A percentile compares a stretch with the other conserved stretches of the same genome.
phyloP scores from a whole-genome alignment of 2,797 vertebrate genomes.

The Calcarius lapponicus region DNA sequence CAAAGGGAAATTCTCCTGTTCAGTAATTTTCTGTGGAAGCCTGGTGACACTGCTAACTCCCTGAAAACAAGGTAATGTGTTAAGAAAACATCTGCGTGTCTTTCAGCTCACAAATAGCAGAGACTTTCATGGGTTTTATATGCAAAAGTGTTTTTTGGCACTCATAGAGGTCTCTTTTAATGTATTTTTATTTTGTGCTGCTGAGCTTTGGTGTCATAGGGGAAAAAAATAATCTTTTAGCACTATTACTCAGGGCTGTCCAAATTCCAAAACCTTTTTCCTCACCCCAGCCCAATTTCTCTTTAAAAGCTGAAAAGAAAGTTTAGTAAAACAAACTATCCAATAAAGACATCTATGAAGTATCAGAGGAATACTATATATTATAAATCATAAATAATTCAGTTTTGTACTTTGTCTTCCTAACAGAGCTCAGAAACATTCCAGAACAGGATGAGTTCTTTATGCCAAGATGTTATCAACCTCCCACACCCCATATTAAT shows the following conservation, averaged over 20 bases:
- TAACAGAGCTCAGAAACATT: neutral
- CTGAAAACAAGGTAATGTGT: neutral
- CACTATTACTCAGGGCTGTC: neutral
- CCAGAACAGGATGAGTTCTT: neutral
- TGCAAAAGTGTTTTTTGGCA: neutral
- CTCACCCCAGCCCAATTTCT: fast-evolving
- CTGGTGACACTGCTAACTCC: neutral
- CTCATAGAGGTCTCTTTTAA: neutral
- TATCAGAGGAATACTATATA: neutral
- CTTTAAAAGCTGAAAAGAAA: neutral
- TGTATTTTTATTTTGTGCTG: neutral
- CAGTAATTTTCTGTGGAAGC: neutral
- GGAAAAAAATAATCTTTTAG: neutral
- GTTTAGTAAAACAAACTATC: neutral
- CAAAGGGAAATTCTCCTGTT: neutral
- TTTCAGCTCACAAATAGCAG: neutral
- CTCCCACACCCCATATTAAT: neutral
- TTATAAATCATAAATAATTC: neutral
- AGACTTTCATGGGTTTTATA: neutral
- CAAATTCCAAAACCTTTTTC: neutral
- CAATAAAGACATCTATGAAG: neutral
- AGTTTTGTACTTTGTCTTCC: neutral
- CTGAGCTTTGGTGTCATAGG: neutral
- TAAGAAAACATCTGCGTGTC: neutral
- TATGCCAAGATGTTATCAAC: neutral